Percentiles rank a stretch among this genome's conserved stretches.
Evolutionary conservation across 2,888 invertebrate species (phyloP).

Genomic region (Ctena decussata): DNA sequence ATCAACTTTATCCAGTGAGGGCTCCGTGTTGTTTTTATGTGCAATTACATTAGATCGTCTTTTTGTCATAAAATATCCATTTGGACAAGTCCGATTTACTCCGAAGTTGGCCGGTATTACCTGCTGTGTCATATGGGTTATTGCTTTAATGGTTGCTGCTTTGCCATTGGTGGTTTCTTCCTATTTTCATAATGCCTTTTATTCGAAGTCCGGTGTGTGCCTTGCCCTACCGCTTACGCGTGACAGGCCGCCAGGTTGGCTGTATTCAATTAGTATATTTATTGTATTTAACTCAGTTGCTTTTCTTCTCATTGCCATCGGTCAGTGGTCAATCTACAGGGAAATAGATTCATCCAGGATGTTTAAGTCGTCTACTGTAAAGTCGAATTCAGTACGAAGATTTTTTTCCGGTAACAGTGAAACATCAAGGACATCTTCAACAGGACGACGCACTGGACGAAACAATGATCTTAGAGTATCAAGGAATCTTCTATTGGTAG

Average conservation of each 20-base stretch:
- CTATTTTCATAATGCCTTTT: conserved; percentile 81
- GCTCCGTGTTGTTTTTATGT: conserved; percentile 89
- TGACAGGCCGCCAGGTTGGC: conserved; percentile 83
- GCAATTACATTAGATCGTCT: conserved; percentile 90
- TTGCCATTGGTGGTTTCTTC: conserved; percentile 78
- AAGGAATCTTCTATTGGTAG: too few relatives aligned
- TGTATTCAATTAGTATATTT: conserved; percentile 83
- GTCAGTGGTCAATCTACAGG: neutral
- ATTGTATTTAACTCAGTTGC: conserved; percentile 80
- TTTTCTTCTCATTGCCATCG: neutral
- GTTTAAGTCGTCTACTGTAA: neutral
- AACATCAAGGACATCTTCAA: neutral
- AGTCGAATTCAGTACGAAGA: neutral
- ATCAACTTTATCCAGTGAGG: conserved; percentile 88
- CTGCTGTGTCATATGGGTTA: conserved; percentile 73
- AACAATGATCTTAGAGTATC: neutral
- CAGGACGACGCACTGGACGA: neutral
- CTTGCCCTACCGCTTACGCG: conserved; percentile 83
- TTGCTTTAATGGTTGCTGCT: conserved; percentile 72
- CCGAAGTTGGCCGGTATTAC: conserved; percentile 67
- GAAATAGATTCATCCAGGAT: neutral
- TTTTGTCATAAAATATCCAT: conserved; percentile 89
- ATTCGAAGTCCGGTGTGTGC: conserved; percentile 82
- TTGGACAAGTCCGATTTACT: conserved; percentile 82
- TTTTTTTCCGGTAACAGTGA: too few relatives aligned